Percentiles rank a stretch among this genome's conserved stretches.
Conservation (phyloP, 2,888 invertebrate species). For the Chloroclystis v-ata region DNA sequence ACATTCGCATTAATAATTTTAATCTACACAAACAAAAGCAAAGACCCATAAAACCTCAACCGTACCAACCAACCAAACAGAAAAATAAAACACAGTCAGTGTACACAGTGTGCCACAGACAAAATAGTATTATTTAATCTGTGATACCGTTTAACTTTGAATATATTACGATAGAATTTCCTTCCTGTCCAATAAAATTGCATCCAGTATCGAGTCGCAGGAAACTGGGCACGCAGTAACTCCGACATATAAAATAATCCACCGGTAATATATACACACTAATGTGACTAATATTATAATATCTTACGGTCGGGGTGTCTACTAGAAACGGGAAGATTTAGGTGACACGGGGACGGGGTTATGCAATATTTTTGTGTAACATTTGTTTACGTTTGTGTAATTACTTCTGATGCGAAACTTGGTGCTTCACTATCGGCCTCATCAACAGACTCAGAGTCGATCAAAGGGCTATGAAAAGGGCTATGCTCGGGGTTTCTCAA, state of each 20-base stretch:
- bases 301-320: slow-evolving; percentile 70
- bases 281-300: slow-evolving; percentile 78
- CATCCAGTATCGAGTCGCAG: slow-evolving; percentile 60
- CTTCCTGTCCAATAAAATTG: slow-evolving; percentile 76
- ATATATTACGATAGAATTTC: slow-evolving; percentile 74
- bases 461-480: too few relatives aligned
- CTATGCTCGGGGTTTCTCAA: too few relatives aligned
- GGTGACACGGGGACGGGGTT: slow-evolving; percentile 45
- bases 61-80: too few relatives aligned
- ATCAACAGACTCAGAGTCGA: too few relatives aligned
- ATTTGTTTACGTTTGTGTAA: neutral
- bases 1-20: too few relatives aligned
- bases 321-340: slow-evolving; percentile 73
- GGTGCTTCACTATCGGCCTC: too few relatives aligned
- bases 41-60: too few relatives aligned
- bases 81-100: too few relatives aligned
- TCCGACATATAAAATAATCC: slow-evolving; percentile 76
- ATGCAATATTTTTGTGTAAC: slow-evolving; percentile 35
- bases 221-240: slow-evolving; percentile 69
- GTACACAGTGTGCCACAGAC: too few relatives aligned
- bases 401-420: too few relatives aligned
- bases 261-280: slow-evolving; percentile 71
- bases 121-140: too few relatives aligned
- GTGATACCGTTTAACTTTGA: slow-evolving; percentile 60
- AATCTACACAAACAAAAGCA: too few relatives aligned